Conservation (phyloP, 2,797 vertebrate species). For the Enteromius anoplus region DNA sequence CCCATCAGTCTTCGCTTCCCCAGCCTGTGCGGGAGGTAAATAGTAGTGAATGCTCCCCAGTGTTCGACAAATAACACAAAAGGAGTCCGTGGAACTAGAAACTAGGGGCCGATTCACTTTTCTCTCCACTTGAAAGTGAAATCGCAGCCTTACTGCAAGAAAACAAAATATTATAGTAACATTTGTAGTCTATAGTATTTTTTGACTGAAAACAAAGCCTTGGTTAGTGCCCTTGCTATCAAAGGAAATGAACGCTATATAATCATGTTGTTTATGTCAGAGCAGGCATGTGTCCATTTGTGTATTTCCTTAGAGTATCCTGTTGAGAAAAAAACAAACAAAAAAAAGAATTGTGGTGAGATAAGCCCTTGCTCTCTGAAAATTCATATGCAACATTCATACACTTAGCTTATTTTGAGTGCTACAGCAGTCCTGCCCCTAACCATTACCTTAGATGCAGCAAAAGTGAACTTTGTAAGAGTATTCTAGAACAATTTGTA, state of each 20-base stretch:
- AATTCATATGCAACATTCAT: background rate
- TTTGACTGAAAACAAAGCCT: conserved; percentile 55
- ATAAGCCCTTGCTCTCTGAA: conserved; percentile 1
- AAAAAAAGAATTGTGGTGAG: background rate
- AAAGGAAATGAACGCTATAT: conserved; percentile 30
- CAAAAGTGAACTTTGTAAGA: background rate
- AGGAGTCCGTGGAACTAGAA: conserved; percentile 66
- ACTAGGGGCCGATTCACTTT: conserved; percentile 64
- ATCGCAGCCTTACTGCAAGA: conserved; percentile 53
- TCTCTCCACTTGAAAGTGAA: conserved; percentile 65
- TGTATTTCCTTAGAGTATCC: conserved; percentile 24
- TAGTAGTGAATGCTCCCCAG: conserved; percentile 71
- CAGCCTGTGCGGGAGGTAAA: conserved; percentile 71
- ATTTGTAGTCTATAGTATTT: conserved; percentile 42
- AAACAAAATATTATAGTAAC: conserved; percentile 50
- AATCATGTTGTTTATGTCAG: conserved; percentile 49
- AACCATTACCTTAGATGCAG: background rate
- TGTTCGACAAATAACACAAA: conserved; percentile 69
- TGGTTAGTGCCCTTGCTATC: conserved; percentile 39
- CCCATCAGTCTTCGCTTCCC: conserved; percentile 68
- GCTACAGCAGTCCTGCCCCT: background rate
- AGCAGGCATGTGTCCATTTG: background rate
- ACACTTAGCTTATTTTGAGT: background rate
- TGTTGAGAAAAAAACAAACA: background rate
- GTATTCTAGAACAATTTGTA: background rate